Base-by-base conservation (phyloP, 2,888 invertebrate genomes). In the Leucoptera coffeella region DNA sequence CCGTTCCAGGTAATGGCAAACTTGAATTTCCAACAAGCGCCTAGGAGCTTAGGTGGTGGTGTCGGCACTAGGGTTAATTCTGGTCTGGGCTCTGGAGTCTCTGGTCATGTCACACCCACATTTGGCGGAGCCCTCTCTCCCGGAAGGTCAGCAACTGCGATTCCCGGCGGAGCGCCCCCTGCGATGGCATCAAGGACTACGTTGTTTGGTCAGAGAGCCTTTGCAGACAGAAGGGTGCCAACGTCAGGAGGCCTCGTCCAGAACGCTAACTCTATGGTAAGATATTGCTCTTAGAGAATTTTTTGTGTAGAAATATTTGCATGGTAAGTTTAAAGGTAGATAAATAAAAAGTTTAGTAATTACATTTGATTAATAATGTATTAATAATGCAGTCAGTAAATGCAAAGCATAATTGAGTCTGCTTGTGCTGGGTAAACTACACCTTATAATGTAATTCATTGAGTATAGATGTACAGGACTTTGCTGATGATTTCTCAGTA, bases 1-100 rank as follows among this genome's bases (percentile, higher is more conserved):
- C n/a, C n/a, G n/a, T 61, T 54, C n/a, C 65, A 77, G 85, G 86
- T 82, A 80, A 89, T 90, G 88, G 89, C 89, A 77, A 89, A 88
- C 79, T 79, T 89, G 80, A 89, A 89, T 77, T 87, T 88, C 74
- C 85, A 85, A 67, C 84, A 83, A 73, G 82, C 85, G 47, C 87
- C 88, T 67, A 81, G 89, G 75, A 89, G 85, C 77, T 82, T 89
- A 74, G 85, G 85, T 61, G 81, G 71, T 42, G 61, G 71, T 32
- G 64, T 69, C 34, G 65, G 67, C 23, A 54, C 75, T 49, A 53
- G 75, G 46, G 67, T 67, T 21, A 52, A 65, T 38, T 57, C 82
- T 37, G 85, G 86, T 51, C 78, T 87, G 57, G 88, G 84, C 59
- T 83, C 85, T 46, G 85, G 84, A 52, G 81, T 62, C 11, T 61